A percentile compares a stretch with the other conserved stretches of the same genome.
Evolutionary conservation across 2,113 vertebrate genomes (phyloP).

Genomic region (Ptilorrhoa leucosticta): DNA sequence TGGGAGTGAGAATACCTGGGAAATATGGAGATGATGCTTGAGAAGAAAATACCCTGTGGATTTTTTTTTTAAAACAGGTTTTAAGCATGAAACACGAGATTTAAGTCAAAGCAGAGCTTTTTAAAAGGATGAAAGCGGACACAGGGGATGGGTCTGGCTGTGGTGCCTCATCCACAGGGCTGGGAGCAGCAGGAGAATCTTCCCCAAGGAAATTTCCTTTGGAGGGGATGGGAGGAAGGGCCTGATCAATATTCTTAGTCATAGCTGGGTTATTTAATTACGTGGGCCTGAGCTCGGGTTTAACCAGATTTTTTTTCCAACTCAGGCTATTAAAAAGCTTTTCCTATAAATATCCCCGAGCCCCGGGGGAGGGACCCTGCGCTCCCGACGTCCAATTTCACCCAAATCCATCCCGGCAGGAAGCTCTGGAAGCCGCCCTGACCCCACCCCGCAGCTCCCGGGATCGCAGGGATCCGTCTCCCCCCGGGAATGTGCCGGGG

Average conservation of each 20-base stretch:
- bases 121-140: no score
- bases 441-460: background rate
- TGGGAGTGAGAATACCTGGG: background rate
- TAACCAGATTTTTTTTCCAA: background rate
- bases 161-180: background rate
- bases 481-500: background rate
- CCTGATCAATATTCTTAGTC: background rate
- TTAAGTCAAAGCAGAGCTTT: background rate
- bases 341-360: background rate
- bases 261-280: background rate
- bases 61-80: accelerated
- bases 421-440: accelerated
- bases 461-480: background rate
- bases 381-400: accelerated
- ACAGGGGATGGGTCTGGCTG: accelerated
- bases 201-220: background rate
- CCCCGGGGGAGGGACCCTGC: background rate
- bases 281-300: background rate
- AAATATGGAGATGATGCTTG: background rate
- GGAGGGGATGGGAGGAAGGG: background rate
- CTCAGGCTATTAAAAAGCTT: conserved; percentile 1
- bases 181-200: background rate
- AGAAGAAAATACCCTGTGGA: background rate
- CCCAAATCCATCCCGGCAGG: background rate
- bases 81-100: background rate